Base-by-base conservation (phyloP, 2,888 invertebrate species). In the Eupsilia transversa region DNA sequence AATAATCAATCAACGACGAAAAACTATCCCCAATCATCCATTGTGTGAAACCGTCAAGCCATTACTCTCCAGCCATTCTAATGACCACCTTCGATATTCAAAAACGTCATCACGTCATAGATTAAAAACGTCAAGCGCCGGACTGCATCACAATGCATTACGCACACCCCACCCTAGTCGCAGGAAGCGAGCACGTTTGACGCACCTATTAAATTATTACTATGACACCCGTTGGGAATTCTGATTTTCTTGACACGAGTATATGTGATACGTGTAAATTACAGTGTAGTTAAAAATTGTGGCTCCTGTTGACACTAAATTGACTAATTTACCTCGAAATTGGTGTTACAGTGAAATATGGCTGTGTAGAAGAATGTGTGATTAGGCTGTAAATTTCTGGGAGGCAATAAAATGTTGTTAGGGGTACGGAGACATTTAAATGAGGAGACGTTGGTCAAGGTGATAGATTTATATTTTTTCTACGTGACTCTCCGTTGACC, bases 151-250 rank as follows among this genome's bases (percentile, higher is more conserved):
- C 66, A 78, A 79, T 84, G 85, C 89, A 90, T 80, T 64, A 59
- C 77, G 74, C 56, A 82, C 80, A 86, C 83, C 85, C 91, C 91
- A 87, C 91, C 90, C 87, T 84, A 75, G 80, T 80, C 86, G 88
- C 89, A 89, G 90, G 90, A 90, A 90, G 84, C 83, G 3, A 65
- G 69, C 73, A 76, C 81, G 80, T 78, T 80, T 75, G 82, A 87
- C 87, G 87, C 79, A 87, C 73, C 87, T 80, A 90, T 91, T 90
- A 90, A 90, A 88, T 87, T 87, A 90, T 89, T 86, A 89, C 85
- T 85, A 79, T 72, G 67, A 82, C 67, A 83, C 86, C 64, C 72
- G 74, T 70, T 63, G 43, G 76, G 85, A 87, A 87, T 83, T 74
- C 75, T 75, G 82, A 85, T 79, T 77, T 75, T 67, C 66, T 75